Evolutionary conservation across 2,888 invertebrate species (phyloP), one percentile per base, ranked within the genome.

Genomic region (Entomobrya multifasciata): DNA sequence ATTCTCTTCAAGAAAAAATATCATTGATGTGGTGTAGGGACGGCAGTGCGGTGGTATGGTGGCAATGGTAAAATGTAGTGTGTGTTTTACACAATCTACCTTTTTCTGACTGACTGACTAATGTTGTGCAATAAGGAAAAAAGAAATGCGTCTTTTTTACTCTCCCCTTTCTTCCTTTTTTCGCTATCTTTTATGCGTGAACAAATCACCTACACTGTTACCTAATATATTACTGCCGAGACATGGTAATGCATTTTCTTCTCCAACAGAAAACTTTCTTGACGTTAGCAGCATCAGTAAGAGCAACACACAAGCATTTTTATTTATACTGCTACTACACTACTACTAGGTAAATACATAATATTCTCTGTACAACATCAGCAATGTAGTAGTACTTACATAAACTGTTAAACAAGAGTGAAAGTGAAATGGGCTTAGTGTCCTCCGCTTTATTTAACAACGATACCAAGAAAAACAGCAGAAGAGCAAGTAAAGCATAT

Each of bases 171-270:
- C 65, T 22, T 47, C 52, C 25, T 67, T 44, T 79, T 60, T 49
- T n/a, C 15, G 6, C 78, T 85, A 70, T 85, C 79, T 82, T 72
- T 60, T 82, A 77, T 81, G 88, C 85, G 88, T 85, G 88, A 87
- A 88, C 88, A 88, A 88, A 88, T 88, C 88, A 88, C 86, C 88
- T 88, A 72, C 72, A 62, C 85, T 60, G 62, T 72, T 85, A 70
- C 85, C 85, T 79, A 85, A 85, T 85, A 85, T 85, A 78, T 85
- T 85, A 85, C 79, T 79, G 72, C 72, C 67, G 70, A 36, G 36
- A 55, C 70, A 49, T 77, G 65, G 41, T 85, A 85, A 85, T 85
- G 79, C 67, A 62, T 85, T 79, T 36, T 36, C 36, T 60, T 44
- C n/a, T 57, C 47, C 22, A n/a, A 44, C 60, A 74, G 52, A 25